These are phyloP conservation scores for Schizopygopsis pylzovi DNA, from an alignment of 2,797 vertebrate genomes.

Conservation along the genomic window DNA sequence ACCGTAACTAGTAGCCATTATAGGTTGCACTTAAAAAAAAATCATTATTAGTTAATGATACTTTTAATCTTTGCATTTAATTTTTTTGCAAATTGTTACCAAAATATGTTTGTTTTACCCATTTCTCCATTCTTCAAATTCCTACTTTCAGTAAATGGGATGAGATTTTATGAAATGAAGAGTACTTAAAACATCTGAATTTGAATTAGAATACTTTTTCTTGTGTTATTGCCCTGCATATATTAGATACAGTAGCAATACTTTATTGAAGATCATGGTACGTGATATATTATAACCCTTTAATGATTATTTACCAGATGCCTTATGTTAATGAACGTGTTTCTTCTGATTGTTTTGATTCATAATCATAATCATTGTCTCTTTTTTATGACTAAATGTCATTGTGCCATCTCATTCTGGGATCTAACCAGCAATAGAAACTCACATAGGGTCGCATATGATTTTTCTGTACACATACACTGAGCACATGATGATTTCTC, in stretches of 20 bases:
- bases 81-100: not conserved
- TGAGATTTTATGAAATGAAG: no score
- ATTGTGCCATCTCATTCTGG: slow-evolving; percentile 61
- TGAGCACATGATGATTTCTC: slow-evolving; percentile 44
- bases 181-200: not conserved
- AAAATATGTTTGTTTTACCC: not conserved
- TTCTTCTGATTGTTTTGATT: slow-evolving; percentile 39
- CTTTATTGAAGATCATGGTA: slow-evolving; percentile 52
- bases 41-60: not conserved
- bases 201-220: slow-evolving; percentile 42
- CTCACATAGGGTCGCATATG: slow-evolving; percentile 17
- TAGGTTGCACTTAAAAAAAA: not conserved
- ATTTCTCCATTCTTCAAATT: slow-evolving; percentile 1
- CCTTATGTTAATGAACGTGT: slow-evolving; percentile 58
- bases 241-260: slow-evolving; percentile 44
- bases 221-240: slow-evolving; percentile 33
- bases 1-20: not conserved
- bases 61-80: not conserved
- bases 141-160: not conserved
- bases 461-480: slow-evolving; percentile 27
- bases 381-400: slow-evolving; percentile 37
- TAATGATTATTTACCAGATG: slow-evolving; percentile 55
- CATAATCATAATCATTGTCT: slow-evolving; percentile 46
- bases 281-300: slow-evolving; percentile 61
- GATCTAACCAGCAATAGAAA: slow-evolving; percentile 53